These are phyloP conservation scores for Agelastica alni DNA, from an alignment of 2,888 invertebrate species.

Conservation along the genomic window DNA sequence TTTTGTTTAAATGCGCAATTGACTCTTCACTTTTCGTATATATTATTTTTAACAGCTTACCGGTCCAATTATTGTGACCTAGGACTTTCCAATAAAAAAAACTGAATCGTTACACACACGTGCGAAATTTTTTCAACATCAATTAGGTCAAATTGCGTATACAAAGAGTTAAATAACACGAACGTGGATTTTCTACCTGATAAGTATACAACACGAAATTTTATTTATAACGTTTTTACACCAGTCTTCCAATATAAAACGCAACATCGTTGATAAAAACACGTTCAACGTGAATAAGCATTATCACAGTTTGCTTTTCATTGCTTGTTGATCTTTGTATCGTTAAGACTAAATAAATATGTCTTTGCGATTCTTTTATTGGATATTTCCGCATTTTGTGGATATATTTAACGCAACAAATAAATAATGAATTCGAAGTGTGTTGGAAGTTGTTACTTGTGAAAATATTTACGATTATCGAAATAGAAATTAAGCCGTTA, in stretches of 20 bases:
- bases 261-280: not conserved
- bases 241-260: not conserved
- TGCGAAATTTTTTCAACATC: conserved; percentile 3
- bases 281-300: not conserved
- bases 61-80: no score
- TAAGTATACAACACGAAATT: not conserved
- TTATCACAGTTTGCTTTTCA: not conserved
- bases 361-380: not conserved
- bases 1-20: no score
- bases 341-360: not conserved
- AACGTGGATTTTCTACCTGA: not conserved
- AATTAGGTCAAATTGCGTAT: conserved; percentile 2
- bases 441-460: no score
- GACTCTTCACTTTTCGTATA: no score
- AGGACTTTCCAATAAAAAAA: no score
- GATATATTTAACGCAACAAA: not conserved
- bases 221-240: not conserved
- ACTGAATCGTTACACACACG: no score
- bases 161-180: conserved; percentile 2
- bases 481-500: no score
- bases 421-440: no score
- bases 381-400: not conserved
- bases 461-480: no score
- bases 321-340: not conserved
- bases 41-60: no score